phyloP scores from a whole-genome alignment of 2,888 invertebrate genomes.

The Pseudoips prasinana region DNA sequence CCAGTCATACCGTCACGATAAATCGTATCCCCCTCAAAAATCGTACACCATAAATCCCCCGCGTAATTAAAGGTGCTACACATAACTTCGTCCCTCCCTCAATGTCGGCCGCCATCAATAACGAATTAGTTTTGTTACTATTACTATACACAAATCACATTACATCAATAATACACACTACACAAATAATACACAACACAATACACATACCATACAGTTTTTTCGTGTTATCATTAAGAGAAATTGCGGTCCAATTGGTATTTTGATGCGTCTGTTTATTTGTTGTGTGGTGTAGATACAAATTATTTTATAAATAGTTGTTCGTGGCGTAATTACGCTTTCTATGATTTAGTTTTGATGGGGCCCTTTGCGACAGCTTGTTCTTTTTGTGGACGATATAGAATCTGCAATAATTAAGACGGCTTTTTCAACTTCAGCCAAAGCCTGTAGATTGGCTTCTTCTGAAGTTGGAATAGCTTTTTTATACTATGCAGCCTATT shows the following conservation, averaged over 20 bases:
- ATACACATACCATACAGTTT: slow-evolving; percentile 30
- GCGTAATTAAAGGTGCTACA: slow-evolving; percentile 63
- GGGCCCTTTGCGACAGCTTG: slow-evolving; percentile 2
- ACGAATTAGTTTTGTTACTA: slow-evolving; percentile 71
- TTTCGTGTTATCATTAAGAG: slow-evolving; percentile 35
- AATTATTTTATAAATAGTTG: background rate
- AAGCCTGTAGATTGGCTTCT: no score
- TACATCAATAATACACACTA: slow-evolving; percentile 23
- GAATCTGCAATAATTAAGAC: no score
- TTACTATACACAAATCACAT: slow-evolving; percentile 35
- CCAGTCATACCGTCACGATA: background rate
- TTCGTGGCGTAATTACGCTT: slow-evolving; percentile 3
- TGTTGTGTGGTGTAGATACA: background rate
- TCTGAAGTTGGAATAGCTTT: no score
- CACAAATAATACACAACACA: slow-evolving; percentile 20
- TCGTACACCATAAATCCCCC: slow-evolving; percentile 51
- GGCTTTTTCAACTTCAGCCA: no score
- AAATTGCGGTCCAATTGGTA: slow-evolving; percentile 20
- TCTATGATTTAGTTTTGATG: slow-evolving; percentile 6
- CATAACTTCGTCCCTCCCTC: slow-evolving; percentile 58
- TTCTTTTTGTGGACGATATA: no score
- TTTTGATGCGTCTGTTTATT: slow-evolving; percentile 1
- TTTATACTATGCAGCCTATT: no score
- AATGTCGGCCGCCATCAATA: slow-evolving; percentile 65
- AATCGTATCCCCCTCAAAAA: slow-evolving; percentile 17